A percentile compares a stretch with the other conserved stretches of the same genome.
phyloP scores from a whole-genome alignment of 2,113 vertebrate genomes.

The Dasyornis broadbenti region DNA sequence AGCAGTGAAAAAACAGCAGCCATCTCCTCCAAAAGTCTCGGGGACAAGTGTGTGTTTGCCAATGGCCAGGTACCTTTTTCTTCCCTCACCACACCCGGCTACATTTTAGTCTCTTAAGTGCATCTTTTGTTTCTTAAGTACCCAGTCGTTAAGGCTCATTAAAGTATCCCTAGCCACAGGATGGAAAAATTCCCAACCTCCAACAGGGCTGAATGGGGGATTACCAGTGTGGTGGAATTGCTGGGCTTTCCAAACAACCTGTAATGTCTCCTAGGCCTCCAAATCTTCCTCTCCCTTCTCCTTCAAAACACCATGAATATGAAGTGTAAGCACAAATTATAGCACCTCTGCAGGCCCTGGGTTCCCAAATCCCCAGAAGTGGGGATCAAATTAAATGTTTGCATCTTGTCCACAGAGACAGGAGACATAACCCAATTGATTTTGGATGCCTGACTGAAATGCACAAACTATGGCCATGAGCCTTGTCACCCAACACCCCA shows the following conservation, averaged over 20 bases:
- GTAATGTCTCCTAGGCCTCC: neutral
- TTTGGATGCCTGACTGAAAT: neutral
- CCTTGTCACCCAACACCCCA: neutral
- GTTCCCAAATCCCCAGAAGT: neutral
- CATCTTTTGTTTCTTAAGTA: too few relatives aligned
- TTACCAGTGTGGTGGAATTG: neutral
- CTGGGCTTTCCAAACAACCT: neutral
- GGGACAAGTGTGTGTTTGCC: too few relatives aligned
- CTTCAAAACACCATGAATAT: neutral
- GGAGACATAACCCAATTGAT: neutral
- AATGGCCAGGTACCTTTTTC: too few relatives aligned
- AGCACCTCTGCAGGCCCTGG: neutral
- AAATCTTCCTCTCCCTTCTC: neutral
- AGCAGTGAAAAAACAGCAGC: too few relatives aligned
- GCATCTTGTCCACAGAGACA: neutral
- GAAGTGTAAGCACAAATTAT: neutral
- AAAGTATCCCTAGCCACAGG: too few relatives aligned
- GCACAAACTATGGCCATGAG: neutral
- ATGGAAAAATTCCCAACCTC: too few relatives aligned
- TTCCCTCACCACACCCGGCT: too few relatives aligned
- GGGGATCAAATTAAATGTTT: neutral
- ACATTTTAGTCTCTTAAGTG: too few relatives aligned
- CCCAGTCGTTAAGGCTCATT: too few relatives aligned
- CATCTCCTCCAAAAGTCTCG: too few relatives aligned
- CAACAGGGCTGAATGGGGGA: neutral